Percentiles rank a stretch among this genome's conserved stretches.
Conservation (phyloP, 2,797 vertebrate species). For the Amniataba percoides region DNA sequence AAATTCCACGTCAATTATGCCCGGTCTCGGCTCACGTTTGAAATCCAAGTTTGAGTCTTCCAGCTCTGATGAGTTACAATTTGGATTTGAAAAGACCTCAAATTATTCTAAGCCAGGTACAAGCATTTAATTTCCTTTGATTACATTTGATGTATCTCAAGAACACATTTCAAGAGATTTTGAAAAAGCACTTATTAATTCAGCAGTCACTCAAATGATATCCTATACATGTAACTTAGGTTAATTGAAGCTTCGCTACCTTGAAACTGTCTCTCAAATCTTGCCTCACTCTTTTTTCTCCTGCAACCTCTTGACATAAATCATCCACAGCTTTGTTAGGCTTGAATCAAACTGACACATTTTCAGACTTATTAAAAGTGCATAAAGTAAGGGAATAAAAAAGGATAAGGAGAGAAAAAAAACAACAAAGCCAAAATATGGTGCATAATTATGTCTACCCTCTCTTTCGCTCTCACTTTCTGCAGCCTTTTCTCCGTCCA, state of each 20-base stretch:
- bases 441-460: slow-evolving; percentile 70
- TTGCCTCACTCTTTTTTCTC: slow-evolving; percentile 61
- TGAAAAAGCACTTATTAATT: slow-evolving; percentile 71
- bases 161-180: slow-evolving; percentile 74
- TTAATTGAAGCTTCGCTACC: slow-evolving; percentile 79
- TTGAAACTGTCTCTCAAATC: slow-evolving; percentile 76
- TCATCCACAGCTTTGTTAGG: slow-evolving; percentile 81
- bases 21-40: slow-evolving; percentile 9
- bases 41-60: slow-evolving; percentile 43
- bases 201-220: slow-evolving; percentile 74
- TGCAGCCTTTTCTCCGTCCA: slow-evolving; percentile 62
- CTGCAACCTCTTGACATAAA: slow-evolving; percentile 76
- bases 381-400: slow-evolving; percentile 70
- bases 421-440: slow-evolving; percentile 75
- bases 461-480: slow-evolving; percentile 46
- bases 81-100: slow-evolving; percentile 58
- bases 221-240: slow-evolving; percentile 69
- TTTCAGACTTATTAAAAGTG: slow-evolving; percentile 81
- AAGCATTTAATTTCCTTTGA: slow-evolving; percentile 73
- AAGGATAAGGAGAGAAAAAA: slow-evolving; percentile 46
- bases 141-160: slow-evolving; percentile 71
- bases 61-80: slow-evolving; percentile 42
- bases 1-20: slow-evolving; percentile 45
- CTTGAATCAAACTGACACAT: slow-evolving; percentile 79
- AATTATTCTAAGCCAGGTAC: slow-evolving; percentile 58